phyloP scores from a whole-genome alignment of 2,888 invertebrate genomes.

The Phlogophora meticulosa region DNA sequence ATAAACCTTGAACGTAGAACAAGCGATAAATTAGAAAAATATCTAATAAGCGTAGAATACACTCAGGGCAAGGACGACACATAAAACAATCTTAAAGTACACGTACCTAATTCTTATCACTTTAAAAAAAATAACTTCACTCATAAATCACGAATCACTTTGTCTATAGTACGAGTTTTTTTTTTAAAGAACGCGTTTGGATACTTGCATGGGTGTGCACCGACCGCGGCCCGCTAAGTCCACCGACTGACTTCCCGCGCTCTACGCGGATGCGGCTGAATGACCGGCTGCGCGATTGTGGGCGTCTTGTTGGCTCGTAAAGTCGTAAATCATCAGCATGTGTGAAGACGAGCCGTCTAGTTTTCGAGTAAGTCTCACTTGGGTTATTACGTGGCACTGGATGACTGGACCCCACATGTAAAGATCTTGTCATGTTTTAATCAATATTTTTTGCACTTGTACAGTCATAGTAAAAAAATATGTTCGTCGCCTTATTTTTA shows the following conservation, averaged over 20 bases:
- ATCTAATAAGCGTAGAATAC: slow-evolving; percentile 7
- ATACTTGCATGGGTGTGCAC: slow-evolving; percentile 58
- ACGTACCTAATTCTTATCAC: slow-evolving; percentile 65
- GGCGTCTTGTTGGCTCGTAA: slow-evolving; percentile 64
- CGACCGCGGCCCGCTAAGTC: slow-evolving; percentile 65
- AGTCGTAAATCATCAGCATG: slow-evolving; percentile 62
- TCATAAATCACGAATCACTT: slow-evolving; percentile 62
- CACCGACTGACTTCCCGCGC: slow-evolving; percentile 67
- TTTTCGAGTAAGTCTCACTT: slow-evolving; percentile 45
- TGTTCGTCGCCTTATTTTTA: no score
- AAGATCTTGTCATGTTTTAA: slow-evolving; percentile 31
- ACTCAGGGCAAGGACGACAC: slow-evolving; percentile 42
- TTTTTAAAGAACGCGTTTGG: slow-evolving; percentile 54
- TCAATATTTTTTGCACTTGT: slow-evolving; percentile 4
- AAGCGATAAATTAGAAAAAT: slow-evolving; percentile 28
- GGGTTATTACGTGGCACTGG: slow-evolving; percentile 54
- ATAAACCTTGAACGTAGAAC: slow-evolving; percentile 49
- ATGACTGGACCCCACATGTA: slow-evolving; percentile 34
- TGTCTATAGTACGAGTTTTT: slow-evolving; percentile 49
- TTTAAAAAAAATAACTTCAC: slow-evolving; percentile 58
- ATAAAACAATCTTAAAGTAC: slow-evolving; percentile 48
- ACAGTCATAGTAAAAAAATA: no score
- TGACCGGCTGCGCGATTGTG: slow-evolving; percentile 60
- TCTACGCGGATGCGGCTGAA: slow-evolving; percentile 64
- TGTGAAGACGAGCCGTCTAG: slow-evolving; percentile 63